These are phyloP conservation scores for Macrophya alboannulata DNA, from an alignment of 2,888 invertebrate species.

Conservation along the genomic window DNA sequence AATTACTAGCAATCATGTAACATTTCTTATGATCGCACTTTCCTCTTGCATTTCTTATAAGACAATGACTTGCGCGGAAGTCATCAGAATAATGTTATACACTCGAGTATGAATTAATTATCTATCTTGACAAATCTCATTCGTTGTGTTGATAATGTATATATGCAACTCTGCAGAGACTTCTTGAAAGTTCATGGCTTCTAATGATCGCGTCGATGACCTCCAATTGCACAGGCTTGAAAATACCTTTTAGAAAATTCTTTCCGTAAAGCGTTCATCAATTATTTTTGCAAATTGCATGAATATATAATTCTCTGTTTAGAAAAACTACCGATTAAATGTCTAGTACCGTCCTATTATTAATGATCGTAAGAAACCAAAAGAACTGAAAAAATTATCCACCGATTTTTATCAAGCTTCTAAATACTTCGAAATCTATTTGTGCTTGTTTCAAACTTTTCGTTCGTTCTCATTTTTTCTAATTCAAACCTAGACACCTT, in stretches of 20 bases:
- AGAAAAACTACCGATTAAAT: neutral
- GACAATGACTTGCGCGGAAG: neutral
- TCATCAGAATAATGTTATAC: neutral
- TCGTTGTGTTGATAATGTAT: neutral
- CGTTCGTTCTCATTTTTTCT: neutral
- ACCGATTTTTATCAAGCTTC: neutral
- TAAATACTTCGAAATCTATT: neutral
- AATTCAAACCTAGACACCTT: neutral
- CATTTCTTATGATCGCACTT: neutral
- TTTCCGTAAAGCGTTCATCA: neutral
- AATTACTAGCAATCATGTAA: neutral
- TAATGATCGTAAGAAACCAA: neutral
- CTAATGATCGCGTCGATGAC: neutral
- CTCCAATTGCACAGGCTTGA: no score
- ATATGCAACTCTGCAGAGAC: neutral
- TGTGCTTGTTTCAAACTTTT: neutral
- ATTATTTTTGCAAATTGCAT: neutral
- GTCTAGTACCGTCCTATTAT: neutral
- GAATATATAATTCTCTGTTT: neutral
- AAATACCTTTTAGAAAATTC: no score
- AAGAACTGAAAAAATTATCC: neutral
- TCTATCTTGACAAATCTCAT: neutral
- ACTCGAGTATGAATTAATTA: neutral
- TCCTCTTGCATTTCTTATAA: neutral
- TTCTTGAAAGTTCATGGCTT: conserved; percentile 1